Conservation (phyloP, 2,888 invertebrate genomes). For the Amphipyra tragopoginis region DNA sequence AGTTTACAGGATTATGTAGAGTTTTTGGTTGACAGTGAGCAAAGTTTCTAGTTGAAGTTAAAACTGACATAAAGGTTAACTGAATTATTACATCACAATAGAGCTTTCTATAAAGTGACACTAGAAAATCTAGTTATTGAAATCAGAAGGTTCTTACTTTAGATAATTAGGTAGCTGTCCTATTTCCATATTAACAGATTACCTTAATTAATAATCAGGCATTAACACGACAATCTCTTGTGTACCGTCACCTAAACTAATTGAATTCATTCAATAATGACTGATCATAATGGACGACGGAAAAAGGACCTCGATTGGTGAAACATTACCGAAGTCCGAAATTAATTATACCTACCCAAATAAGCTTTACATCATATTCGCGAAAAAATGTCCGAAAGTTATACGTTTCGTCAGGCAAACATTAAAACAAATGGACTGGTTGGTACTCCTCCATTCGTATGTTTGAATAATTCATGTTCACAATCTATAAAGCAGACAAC, state of each 20-base stretch:
- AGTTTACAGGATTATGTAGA: no score
- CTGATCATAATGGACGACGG: conserved; percentile 20
- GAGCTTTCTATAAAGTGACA: no score
- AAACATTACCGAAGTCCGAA: conserved; percentile 21
- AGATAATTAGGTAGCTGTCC: conserved; percentile 16
- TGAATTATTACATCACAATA: not conserved
- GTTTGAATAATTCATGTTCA: conserved; percentile 88
- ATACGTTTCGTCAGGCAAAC: conserved; percentile 81
- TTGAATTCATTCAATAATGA: conserved; percentile 25
- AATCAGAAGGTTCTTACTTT: conserved; percentile 19
- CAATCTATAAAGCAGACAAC: conserved; percentile 88
- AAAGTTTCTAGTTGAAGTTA: no score
- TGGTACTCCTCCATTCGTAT: conserved; percentile 80
- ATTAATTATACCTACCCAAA: conserved; percentile 44
- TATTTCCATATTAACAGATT: conserved; percentile 22
- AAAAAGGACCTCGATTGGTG: conserved; percentile 22
- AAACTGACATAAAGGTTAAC: no score
- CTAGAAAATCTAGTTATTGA: no score
- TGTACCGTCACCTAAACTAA: conserved; percentile 5
- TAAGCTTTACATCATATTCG: conserved; percentile 28
- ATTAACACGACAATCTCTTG: conserved; percentile 28
- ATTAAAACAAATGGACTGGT: conserved; percentile 85
- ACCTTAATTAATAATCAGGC: conserved; percentile 28
- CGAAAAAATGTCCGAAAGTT: conserved; percentile 60
- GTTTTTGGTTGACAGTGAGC: no score